Percentiles rank a stretch among this genome's conserved stretches.
These are phyloP conservation scores for Platycheirus rosarum DNA, from an alignment of 2,888 invertebrate genomes.

Conservation along the genomic window DNA sequence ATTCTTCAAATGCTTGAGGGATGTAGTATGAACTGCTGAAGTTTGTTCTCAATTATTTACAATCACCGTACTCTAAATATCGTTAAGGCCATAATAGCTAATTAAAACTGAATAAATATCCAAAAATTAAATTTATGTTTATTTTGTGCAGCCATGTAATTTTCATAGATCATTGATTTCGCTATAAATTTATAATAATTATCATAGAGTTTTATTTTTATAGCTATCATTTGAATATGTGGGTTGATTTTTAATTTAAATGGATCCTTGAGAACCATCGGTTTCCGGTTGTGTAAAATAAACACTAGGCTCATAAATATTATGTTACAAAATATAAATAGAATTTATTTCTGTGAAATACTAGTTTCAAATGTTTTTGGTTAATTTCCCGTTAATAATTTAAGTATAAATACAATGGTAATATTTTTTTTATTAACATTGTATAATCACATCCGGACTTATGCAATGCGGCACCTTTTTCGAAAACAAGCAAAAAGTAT, in stretches of 20 bases:
- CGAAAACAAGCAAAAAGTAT: too few relatives aligned
- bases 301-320: neutral
- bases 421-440: too few relatives aligned
- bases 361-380: too few relatives aligned
- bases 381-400: too few relatives aligned
- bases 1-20: neutral
- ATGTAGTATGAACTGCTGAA: neutral
- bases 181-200: constrained; percentile 33
- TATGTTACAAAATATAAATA: too few relatives aligned
- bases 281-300: neutral
- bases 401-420: too few relatives aligned
- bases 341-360: too few relatives aligned
- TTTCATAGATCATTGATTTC: constrained; percentile 57
- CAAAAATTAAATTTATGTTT: constrained; percentile 31
- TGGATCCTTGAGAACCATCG: neutral
- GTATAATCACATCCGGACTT: too few relatives aligned
- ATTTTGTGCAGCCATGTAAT: constrained; percentile 52
- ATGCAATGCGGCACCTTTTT: too few relatives aligned
- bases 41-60: neutral
- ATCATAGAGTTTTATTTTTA: constrained; percentile 19
- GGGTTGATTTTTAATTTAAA: neutral
- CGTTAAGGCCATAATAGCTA: constrained; percentile 12
- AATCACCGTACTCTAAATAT: neutral
- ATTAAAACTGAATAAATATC: constrained; percentile 33
- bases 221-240: neutral